Percentiles rank a stretch among this genome's conserved stretches.
Conservation (phyloP, 2,113 vertebrate species). For the Maccullochella peelii region DNA sequence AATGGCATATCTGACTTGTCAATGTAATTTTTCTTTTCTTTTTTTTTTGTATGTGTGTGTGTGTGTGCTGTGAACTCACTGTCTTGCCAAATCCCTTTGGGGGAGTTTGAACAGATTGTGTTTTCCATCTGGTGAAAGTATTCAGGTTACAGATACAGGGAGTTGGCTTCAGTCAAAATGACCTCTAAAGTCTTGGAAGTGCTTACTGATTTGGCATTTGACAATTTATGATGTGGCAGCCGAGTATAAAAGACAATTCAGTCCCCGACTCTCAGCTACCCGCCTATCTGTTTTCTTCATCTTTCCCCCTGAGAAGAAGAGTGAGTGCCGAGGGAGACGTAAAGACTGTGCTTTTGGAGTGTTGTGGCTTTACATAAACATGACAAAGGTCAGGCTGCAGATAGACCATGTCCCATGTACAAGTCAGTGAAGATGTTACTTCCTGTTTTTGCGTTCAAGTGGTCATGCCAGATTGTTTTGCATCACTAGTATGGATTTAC, state of each 20-base stretch:
- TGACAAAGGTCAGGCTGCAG: constrained; percentile 25
- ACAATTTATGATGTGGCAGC: constrained; percentile 63
- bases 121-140: constrained; percentile 81
- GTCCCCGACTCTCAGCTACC: neutral
- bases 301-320: neutral
- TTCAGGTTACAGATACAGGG: constrained; percentile 76
- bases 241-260: constrained; percentile 11
- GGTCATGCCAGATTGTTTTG: constrained; percentile 17
- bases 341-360: constrained; percentile 12
- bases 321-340: neutral
- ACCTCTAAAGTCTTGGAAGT: constrained; percentile 71
- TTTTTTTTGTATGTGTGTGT: neutral
- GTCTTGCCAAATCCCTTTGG: constrained; percentile 79
- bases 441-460: constrained; percentile 48
- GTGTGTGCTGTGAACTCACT: constrained; percentile 64
- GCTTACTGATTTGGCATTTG: constrained; percentile 54
- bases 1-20: constrained; percentile 51
- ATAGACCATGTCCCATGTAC: neutral
- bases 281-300: constrained; percentile 6
- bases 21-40: constrained; percentile 46
- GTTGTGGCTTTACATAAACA: constrained; percentile 51
- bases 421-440: constrained; percentile 42
- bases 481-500: neutral
- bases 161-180: constrained; percentile 65
- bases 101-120: constrained; percentile 76